Evolutionary conservation across 30 jellyfish, hydroid and myxozoan genomes (phyloP).

Genomic region (Aurelia aurita complex sp. Pacific): DNA sequence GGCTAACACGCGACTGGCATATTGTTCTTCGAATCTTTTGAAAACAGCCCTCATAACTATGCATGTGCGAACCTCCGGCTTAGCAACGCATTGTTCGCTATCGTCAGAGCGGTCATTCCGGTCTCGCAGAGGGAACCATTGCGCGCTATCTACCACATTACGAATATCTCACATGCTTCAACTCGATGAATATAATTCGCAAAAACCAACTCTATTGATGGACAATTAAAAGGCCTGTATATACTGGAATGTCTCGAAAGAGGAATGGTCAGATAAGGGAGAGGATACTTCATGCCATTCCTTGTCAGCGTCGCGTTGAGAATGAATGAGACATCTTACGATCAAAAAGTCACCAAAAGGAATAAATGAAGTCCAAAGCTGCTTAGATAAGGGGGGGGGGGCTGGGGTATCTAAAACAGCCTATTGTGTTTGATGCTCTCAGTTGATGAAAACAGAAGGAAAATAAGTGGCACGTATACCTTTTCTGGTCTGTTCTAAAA

Average conservation of each 20-base stretch:
- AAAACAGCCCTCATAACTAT: slow-evolving; percentile 18
- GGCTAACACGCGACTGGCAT: slow-evolving; percentile 57
- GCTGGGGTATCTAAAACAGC: too few relatives aligned
- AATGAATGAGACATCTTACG: too few relatives aligned
- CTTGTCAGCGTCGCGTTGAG: not conserved
- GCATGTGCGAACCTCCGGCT: slow-evolving; percentile 62
- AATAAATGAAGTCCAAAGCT: too few relatives aligned
- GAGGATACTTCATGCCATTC: not conserved
- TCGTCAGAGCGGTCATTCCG: slow-evolving; percentile 41
- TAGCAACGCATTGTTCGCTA: slow-evolving; percentile 19
- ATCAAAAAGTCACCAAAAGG: too few relatives aligned
- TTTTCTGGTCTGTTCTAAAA: too few relatives aligned
- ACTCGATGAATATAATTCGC: slow-evolving; percentile 30
- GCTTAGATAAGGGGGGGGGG: too few relatives aligned
- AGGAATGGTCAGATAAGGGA: slow-evolving; percentile 10
- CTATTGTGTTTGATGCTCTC: too few relatives aligned
- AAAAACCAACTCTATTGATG: slow-evolving; percentile 59
- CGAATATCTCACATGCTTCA: slow-evolving; percentile 39
- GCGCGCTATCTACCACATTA: slow-evolving; percentile 53
- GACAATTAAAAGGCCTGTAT: slow-evolving; percentile 31
- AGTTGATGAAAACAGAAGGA: too few relatives aligned
- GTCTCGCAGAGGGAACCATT: slow-evolving; percentile 6
- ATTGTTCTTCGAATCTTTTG: slow-evolving; percentile 30
- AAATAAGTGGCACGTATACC: too few relatives aligned
- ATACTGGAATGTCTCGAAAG: slow-evolving; percentile 42